These are phyloP conservation scores for Lacerta bilineata DNA, from an alignment of 2,797 vertebrate species.

Conservation along the genomic window DNA sequence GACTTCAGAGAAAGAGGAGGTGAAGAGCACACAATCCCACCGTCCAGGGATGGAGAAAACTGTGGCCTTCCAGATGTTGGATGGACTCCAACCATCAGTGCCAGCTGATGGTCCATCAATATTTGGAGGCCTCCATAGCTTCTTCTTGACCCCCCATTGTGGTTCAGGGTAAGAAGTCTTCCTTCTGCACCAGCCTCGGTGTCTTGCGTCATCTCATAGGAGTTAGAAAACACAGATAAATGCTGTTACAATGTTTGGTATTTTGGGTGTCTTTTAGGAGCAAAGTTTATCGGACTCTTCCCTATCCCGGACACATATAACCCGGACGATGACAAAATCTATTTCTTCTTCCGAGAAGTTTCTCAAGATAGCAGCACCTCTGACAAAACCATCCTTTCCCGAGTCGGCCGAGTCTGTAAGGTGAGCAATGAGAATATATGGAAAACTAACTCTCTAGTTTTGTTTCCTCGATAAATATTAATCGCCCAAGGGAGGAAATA, in stretches of 20 bases:
- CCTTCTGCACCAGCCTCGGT: background rate
- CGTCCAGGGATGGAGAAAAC: background rate
- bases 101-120: background rate
- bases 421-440: constrained; percentile 78
- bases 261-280: constrained; percentile 82
- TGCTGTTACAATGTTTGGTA: background rate
- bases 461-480: constrained; percentile 34
- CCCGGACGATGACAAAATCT: constrained; percentile 97
- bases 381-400: constrained; percentile 93
- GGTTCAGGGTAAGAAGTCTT: background rate
- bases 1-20: background rate
- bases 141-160: too few relatives aligned
- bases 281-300: constrained; percentile 93
- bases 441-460: background rate
- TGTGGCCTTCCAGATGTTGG: background rate
- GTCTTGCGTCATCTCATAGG: background rate
- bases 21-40: background rate
- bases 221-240: background rate
- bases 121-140: too few relatives aligned
- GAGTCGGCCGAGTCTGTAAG: constrained; percentile 98
- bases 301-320: constrained; percentile 96
- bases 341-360: constrained; percentile 98
- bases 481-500: constrained; percentile 39
- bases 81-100: background rate
- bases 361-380: constrained; percentile 89